Evolutionary conservation across 2,797 vertebrate species (phyloP).

Genomic region (Pipistrellus kuhlii): DNA sequence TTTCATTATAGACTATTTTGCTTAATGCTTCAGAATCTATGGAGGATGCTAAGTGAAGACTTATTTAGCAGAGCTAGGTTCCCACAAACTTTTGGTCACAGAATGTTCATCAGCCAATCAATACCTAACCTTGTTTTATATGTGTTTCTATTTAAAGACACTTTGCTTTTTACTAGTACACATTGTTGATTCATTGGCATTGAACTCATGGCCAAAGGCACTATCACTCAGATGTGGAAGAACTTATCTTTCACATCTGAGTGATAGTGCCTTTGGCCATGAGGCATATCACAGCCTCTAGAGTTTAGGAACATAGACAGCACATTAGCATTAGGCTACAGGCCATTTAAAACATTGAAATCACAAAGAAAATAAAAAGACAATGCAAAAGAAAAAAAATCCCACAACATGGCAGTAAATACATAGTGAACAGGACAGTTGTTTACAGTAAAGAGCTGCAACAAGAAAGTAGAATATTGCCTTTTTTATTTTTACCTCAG

Average conservation of each 20-base stretch:
- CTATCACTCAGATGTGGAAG: not conserved
- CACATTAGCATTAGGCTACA: not conserved
- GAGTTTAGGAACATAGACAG: not conserved
- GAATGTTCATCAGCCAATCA: not conserved
- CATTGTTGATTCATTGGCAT: not conserved
- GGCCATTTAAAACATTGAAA: constrained; percentile 33
- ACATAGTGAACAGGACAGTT: not conserved
- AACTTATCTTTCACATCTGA: too few species aligned
- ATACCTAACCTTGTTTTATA: not conserved
- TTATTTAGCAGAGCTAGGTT: not conserved
- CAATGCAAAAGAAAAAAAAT: not conserved
- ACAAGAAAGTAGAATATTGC: not conserved
- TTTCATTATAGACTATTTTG: not conserved
- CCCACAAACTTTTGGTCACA: not conserved
- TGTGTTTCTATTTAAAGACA: constrained; percentile 4
- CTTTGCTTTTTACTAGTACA: not conserved
- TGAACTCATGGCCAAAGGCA: not conserved
- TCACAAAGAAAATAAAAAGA: not conserved
- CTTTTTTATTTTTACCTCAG: not conserved
- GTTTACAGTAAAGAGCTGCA: not conserved
- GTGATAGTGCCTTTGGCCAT: too few species aligned
- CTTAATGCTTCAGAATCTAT: not conserved
- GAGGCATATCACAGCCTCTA: not conserved
- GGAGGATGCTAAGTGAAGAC: not conserved
- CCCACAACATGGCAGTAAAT: not conserved